These are phyloP conservation scores for Takifugu flavidus DNA, from an alignment of 2,113 vertebrate species.

Conservation along the genomic window DNA sequence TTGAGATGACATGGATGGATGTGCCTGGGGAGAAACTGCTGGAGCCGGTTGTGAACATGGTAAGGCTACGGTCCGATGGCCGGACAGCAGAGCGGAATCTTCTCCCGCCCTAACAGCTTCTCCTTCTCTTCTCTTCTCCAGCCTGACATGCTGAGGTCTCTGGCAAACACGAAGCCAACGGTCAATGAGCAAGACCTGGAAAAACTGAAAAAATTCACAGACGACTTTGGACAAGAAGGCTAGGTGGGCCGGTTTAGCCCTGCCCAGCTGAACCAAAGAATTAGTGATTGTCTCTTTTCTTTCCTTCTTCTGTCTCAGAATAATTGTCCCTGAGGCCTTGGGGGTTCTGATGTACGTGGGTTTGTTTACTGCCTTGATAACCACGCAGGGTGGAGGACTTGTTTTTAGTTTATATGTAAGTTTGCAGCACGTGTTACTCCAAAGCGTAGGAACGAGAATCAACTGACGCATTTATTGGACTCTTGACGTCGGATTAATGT, in stretches of 20 bases:
- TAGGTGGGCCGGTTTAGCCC: constrained; percentile 67
- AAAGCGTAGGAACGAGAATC: constrained; percentile 5
- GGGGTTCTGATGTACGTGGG: constrained; percentile 21
- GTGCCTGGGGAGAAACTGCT: constrained; percentile 90
- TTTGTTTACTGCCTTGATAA: constrained; percentile 24
- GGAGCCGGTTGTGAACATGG: constrained; percentile 91
- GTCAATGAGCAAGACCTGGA: constrained; percentile 94
- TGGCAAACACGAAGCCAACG: constrained; percentile 86
- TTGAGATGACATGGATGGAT: constrained; percentile 96
- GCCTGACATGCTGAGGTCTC: constrained; percentile 88
- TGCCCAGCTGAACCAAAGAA: constrained; percentile 62
- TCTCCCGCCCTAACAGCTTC: background rate
- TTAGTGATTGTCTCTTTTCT: constrained; percentile 59
- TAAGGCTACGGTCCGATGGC: constrained; percentile 52
- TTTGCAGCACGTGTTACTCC: background rate
- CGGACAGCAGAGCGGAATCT: background rate
- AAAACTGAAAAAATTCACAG: constrained; percentile 96
- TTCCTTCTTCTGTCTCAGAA: constrained; percentile 32
- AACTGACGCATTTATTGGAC: constrained; percentile 4
- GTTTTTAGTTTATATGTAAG: constrained; percentile 26
- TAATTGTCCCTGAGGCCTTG: constrained; percentile 12
- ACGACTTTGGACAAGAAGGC: constrained; percentile 98
- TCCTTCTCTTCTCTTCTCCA: constrained; percentile 55
- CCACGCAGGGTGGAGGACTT: constrained; percentile 28
- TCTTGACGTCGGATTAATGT: no score